Evolutionary conservation across 2,797 vertebrate species (phyloP).

Genomic region (Sternarchorhynchus goeldii): DNA sequence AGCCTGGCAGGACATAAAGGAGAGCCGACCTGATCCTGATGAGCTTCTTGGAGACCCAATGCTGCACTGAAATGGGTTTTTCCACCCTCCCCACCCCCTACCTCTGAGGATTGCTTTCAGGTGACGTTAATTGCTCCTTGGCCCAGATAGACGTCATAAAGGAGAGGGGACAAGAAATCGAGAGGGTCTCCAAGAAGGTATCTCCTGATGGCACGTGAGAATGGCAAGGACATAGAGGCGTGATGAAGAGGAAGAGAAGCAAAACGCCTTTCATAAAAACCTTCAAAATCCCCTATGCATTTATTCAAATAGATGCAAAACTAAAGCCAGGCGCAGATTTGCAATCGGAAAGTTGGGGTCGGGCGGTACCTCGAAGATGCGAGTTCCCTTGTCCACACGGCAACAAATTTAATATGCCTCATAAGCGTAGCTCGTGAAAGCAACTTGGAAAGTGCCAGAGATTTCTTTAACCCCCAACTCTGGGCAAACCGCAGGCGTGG

Average conservation of each 20-base stretch:
- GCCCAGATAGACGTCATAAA: slow-evolving; percentile 69
- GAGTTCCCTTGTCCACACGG: slow-evolving; percentile 54
- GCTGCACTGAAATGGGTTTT: slow-evolving; percentile 73
- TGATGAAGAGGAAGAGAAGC: slow-evolving; percentile 56
- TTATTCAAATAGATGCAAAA: slow-evolving; percentile 74
- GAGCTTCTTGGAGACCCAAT: slow-evolving; percentile 73
- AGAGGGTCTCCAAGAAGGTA: slow-evolving; percentile 32
- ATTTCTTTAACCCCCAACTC: slow-evolving; percentile 17
- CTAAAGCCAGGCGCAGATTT: slow-evolving; percentile 61
- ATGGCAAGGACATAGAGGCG: slow-evolving; percentile 45
- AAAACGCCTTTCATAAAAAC: slow-evolving; percentile 54
- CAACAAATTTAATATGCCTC: slow-evolving; percentile 47
- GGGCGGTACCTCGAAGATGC: slow-evolving; percentile 42
- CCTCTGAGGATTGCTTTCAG: slow-evolving; percentile 72
- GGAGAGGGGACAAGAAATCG: slow-evolving; percentile 2
- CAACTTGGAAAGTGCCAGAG: slow-evolving; percentile 35
- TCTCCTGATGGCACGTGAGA: slow-evolving; percentile 17
- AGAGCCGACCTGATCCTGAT: slow-evolving; percentile 73
- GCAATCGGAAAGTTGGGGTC: slow-evolving; percentile 46
- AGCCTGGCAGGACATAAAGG: slow-evolving; percentile 72
- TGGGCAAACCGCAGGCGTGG: slow-evolving; percentile 4
- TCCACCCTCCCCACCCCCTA: slow-evolving; percentile 59
- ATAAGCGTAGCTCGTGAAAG: slow-evolving; percentile 42
- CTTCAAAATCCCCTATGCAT: slow-evolving; percentile 66
- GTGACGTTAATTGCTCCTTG: slow-evolving; percentile 80